Evolutionary conservation across 2,113 vertebrate species (phyloP).

Genomic region (Eulacestoma nigropectus): DNA sequence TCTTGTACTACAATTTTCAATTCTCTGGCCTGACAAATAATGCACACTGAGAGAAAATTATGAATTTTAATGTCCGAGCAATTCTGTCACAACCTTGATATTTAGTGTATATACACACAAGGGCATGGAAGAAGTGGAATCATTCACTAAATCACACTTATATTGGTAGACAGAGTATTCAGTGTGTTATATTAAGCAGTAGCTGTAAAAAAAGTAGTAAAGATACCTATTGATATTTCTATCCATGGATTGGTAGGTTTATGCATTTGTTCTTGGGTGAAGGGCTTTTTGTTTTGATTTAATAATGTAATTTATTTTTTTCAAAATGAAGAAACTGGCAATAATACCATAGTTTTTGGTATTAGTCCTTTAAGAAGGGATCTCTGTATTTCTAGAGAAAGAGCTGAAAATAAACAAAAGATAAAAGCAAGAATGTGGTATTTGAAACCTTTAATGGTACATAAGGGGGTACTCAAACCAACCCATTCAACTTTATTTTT

Average conservation of each 20-base stretch:
- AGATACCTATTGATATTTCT: background rate
- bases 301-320: background rate
- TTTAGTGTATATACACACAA: background rate
- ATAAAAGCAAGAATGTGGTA: background rate
- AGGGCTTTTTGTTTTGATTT: background rate
- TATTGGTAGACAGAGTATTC: background rate
- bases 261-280: background rate
- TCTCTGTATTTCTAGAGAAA: background rate
- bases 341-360: background rate
- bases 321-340: background rate
- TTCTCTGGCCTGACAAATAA: constrained; percentile 1
- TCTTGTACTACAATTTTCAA: background rate
- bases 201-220: background rate
- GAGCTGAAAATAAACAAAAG: background rate
- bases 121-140: background rate
- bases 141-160: background rate
- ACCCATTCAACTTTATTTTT: constrained; percentile 1
- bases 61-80: background rate
- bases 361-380: constrained; percentile 8
- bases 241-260: background rate
- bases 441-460: constrained; percentile 3
- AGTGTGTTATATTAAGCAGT: background rate
- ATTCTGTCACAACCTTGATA: background rate
- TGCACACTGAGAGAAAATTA: background rate
- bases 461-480: constrained; percentile 12